phyloP scores from a whole-genome alignment of 1,140 invertebrate genomes.

The Wasmannia auropunctata region DNA sequence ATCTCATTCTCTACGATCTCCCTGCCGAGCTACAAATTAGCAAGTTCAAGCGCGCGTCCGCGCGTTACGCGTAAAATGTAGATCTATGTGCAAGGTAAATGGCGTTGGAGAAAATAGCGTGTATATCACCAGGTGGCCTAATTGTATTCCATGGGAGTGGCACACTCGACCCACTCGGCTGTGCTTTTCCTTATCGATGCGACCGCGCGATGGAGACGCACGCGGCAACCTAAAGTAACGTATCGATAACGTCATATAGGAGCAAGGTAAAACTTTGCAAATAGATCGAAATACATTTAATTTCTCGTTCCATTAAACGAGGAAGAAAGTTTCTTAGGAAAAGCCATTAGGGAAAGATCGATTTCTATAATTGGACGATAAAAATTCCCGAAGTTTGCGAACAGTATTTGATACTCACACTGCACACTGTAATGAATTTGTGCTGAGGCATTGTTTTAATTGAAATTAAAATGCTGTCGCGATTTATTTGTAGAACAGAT shows the following conservation, averaged over 20 bases:
- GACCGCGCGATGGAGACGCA: constrained; percentile 21
- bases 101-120: constrained; percentile 39
- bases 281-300: not conserved
- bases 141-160: constrained; percentile 56
- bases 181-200: constrained; percentile 51
- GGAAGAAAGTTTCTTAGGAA: not conserved
- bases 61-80: constrained; percentile 36
- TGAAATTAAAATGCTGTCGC: not conserved
- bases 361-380: not conserved
- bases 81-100: constrained; percentile 44
- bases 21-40: constrained; percentile 22
- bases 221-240: not conserved
- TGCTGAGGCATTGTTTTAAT: not conserved
- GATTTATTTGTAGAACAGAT: not conserved
- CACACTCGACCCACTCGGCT: constrained; percentile 30
- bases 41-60: constrained; percentile 27
- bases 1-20: not conserved
- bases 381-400: not conserved
- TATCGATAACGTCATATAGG: constrained; percentile 10
- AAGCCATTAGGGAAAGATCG: not conserved
- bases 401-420: not conserved
- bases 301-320: not conserved
- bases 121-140: constrained; percentile 47
- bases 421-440: not conserved
- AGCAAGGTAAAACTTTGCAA: not conserved